phyloP scores from a whole-genome alignment of 2,888 invertebrate genomes.

The Stomorhina lunata region DNA sequence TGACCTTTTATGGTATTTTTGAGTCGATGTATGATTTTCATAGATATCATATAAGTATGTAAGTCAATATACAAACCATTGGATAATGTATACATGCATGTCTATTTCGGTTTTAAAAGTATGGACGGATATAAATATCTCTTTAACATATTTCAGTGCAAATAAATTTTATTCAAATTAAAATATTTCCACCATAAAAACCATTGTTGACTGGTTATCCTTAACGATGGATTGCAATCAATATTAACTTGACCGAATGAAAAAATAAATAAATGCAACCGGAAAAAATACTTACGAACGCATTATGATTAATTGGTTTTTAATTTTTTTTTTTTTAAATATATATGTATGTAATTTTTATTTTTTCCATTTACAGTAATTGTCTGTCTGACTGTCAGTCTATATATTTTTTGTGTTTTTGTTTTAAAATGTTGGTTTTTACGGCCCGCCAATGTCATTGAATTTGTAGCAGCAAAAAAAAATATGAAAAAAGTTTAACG shows the following conservation, averaged over 20 bases:
- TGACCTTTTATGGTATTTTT: too few species aligned
- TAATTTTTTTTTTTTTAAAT: slow-evolving; percentile 5
- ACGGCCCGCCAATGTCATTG: slow-evolving; percentile 20
- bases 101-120: too few species aligned
- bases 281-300: slow-evolving; percentile 8
- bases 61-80: too few species aligned
- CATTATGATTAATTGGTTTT: slow-evolving; percentile 49
- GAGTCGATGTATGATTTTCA: too few species aligned
- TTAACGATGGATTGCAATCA: slow-evolving; percentile 29
- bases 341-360: not conserved
- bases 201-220: not conserved
- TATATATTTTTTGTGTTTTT: not conserved
- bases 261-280: not conserved
- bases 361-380: not conserved
- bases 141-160: not conserved
- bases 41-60: too few species aligned
- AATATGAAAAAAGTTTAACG: not conserved
- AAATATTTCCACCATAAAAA: slow-evolving; percentile 9
- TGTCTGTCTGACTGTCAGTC: not conserved
- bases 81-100: too few species aligned
- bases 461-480: slow-evolving; percentile 25
- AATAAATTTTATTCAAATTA: not conserved
- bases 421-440: slow-evolving; percentile 14
- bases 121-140: not conserved
- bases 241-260: slow-evolving; percentile 18